phyloP scores from a whole-genome alignment of 35 echinoderm and acorn worm genomes.

The Acanthaster planci region DNA sequence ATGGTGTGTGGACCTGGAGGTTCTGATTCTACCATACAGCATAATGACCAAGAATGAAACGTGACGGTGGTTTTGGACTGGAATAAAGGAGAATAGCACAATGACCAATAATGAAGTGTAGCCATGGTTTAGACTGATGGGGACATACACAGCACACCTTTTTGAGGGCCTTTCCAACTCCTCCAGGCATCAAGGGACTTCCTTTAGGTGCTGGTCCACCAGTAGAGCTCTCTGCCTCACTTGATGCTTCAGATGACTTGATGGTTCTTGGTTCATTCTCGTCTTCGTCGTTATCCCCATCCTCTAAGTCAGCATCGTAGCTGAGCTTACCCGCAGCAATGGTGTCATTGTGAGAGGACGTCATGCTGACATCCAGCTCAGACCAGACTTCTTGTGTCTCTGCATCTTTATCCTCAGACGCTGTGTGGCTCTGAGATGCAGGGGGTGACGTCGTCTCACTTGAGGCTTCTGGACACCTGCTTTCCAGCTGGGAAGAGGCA shows the following conservation, averaged over 20 bases:
- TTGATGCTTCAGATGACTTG: neutral
- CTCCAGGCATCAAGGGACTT: neutral
- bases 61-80: too few species aligned
- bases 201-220: neutral
- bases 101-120: too few species aligned
- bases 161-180: neutral
- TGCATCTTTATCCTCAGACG: neutral
- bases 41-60: too few species aligned
- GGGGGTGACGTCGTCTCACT: too few species aligned
- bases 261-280: neutral
- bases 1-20: too few species aligned
- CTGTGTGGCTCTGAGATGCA: too few species aligned
- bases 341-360: neutral
- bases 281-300: neutral
- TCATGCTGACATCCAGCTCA: neutral
- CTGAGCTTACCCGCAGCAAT: neutral
- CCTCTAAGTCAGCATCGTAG: slow-evolving; percentile 6
- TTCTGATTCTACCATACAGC: too few species aligned
- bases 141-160: neutral
- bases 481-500: neutral
- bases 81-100: too few species aligned
- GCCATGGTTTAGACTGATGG: too few species aligned
- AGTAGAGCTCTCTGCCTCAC: slow-evolving; percentile 17
- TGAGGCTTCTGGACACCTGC: neutral
- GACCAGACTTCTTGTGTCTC: neutral